Evolutionary conservation across 2,113 vertebrate species (phyloP).

Genomic region (Mola mola): DNA sequence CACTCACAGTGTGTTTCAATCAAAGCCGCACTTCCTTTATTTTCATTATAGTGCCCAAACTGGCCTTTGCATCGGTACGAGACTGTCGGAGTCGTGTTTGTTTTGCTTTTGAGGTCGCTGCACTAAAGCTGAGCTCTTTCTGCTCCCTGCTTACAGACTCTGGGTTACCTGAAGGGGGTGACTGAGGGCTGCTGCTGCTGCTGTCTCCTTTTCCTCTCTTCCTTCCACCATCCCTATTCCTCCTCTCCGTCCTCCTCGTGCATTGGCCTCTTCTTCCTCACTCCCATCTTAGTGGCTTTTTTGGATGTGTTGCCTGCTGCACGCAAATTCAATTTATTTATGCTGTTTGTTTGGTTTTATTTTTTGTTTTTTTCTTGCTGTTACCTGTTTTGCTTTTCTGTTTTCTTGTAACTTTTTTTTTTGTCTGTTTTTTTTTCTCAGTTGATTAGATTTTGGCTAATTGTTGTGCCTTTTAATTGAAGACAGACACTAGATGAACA

Average conservation of each 20-base stretch:
- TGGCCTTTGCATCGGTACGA: too few species aligned
- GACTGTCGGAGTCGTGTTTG: not conserved
- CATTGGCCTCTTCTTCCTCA: conserved; percentile 42
- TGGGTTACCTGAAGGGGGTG: conserved; percentile 61
- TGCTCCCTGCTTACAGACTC: conserved; percentile 69
- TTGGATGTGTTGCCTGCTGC: conserved; percentile 11
- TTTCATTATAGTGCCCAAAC: too few species aligned
- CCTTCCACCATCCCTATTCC: conserved; percentile 34
- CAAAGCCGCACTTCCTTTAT: not conserved
- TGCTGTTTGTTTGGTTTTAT: conserved; percentile 13
- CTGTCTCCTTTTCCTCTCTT: conserved; percentile 52
- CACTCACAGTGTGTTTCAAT: not conserved
- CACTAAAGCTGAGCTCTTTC: conserved; percentile 44
- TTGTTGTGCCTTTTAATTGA: conserved; percentile 36
- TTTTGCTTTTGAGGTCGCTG: not conserved
- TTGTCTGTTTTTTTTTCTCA: not conserved
- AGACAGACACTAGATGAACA: too few species aligned
- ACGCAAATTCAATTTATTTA: conserved; percentile 11
- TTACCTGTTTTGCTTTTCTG: not conserved
- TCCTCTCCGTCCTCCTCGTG: conserved; percentile 44
- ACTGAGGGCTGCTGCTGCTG: conserved; percentile 56
- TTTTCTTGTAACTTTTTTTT: conserved; percentile 3
- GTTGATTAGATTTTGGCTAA: not conserved
- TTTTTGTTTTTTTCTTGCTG: not conserved
- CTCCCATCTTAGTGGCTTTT: conserved; percentile 33